A percentile compares a stretch with the other conserved stretches of the same genome.
phyloP scores from a whole-genome alignment of 2,797 vertebrate genomes.

The Acanthurus tractus region DNA sequence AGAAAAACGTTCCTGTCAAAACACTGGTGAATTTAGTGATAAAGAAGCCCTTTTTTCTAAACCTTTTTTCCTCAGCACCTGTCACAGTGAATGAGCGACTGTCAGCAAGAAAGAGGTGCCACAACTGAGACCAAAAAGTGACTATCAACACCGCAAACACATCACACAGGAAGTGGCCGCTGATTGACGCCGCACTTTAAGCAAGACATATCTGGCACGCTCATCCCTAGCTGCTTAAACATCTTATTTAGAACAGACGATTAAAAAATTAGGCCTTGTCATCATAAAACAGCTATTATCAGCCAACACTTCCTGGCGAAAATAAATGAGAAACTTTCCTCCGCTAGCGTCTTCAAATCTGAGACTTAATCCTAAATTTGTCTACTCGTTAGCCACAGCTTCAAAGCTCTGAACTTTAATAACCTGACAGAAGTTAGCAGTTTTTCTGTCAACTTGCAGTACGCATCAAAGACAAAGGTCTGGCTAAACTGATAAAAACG shows the following conservation, averaged over 20 bases:
- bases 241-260: slow-evolving; percentile 53
- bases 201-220: slow-evolving; percentile 37
- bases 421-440: slow-evolving; percentile 19
- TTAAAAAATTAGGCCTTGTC: slow-evolving; percentile 63
- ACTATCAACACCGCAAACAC: slow-evolving; percentile 62
- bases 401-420: slow-evolving; percentile 49
- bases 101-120: slow-evolving; percentile 61
- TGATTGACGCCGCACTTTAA: slow-evolving; percentile 72
- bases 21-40: slow-evolving; percentile 62
- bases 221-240: slow-evolving; percentile 48
- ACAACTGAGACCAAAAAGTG: slow-evolving; percentile 66
- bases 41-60: slow-evolving; percentile 55
- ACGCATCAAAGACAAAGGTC: slow-evolving; percentile 47
- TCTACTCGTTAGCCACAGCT: slow-evolving; percentile 18
- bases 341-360: slow-evolving; percentile 41
- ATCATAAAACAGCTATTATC: slow-evolving; percentile 55
- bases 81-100: slow-evolving; percentile 73
- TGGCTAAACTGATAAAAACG: slow-evolving; percentile 42
- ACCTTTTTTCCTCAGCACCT: slow-evolving; percentile 62
- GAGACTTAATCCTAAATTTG: slow-evolving; percentile 35
- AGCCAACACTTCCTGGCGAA: slow-evolving; percentile 33
- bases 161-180: slow-evolving; percentile 49
- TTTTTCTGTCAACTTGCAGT: slow-evolving; percentile 42
- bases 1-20: slow-evolving; percentile 70
- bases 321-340: slow-evolving; percentile 29